A percentile compares a stretch with the other conserved stretches of the same genome.
Evolutionary conservation across 2,888 invertebrate genomes (phyloP).

Genomic region (Prosopocoilus inquinatus): DNA sequence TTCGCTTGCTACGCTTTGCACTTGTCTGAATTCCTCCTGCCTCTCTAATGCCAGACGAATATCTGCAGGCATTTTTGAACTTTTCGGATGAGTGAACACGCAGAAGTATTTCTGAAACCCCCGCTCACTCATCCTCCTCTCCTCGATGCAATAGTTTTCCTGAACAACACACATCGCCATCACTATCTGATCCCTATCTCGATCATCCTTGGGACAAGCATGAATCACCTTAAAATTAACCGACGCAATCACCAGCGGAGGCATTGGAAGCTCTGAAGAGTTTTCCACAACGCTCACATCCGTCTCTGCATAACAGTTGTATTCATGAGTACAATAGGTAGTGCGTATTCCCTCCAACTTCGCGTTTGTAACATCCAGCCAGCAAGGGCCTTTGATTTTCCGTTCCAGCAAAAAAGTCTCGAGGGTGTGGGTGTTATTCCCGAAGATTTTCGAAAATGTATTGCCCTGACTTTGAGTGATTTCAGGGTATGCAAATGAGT

Average conservation of each 20-base stretch:
- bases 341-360: slow-evolving; percentile 21
- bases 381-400: slow-evolving; percentile 94
- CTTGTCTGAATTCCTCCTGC: slow-evolving; percentile 68
- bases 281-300: too few species aligned
- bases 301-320: too few species aligned
- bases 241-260: too few species aligned
- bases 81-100: not conserved
- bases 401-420: slow-evolving; percentile 86
- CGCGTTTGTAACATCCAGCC: slow-evolving; percentile 81
- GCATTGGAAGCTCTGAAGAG: too few species aligned
- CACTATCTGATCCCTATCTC: too few species aligned
- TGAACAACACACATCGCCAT: not conserved
- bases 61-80: slow-evolving; percentile 73
- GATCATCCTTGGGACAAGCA: too few species aligned
- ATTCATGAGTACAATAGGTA: too few species aligned
- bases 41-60: slow-evolving; percentile 67
- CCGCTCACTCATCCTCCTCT: not conserved
- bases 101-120: not conserved
- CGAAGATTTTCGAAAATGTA: slow-evolving; percentile 88
- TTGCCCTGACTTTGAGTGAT: slow-evolving; percentile 16
- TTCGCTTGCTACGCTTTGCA: slow-evolving; percentile 81
- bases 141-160: not conserved
- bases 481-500: not conserved
- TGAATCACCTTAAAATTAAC: too few species aligned
- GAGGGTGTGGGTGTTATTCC: slow-evolving; percentile 77